A percentile compares a stretch with the other conserved stretches of the same genome.
These are phyloP conservation scores for Knipowitschia caucasica DNA, from an alignment of 2,797 vertebrate genomes.

Conservation along the genomic window DNA sequence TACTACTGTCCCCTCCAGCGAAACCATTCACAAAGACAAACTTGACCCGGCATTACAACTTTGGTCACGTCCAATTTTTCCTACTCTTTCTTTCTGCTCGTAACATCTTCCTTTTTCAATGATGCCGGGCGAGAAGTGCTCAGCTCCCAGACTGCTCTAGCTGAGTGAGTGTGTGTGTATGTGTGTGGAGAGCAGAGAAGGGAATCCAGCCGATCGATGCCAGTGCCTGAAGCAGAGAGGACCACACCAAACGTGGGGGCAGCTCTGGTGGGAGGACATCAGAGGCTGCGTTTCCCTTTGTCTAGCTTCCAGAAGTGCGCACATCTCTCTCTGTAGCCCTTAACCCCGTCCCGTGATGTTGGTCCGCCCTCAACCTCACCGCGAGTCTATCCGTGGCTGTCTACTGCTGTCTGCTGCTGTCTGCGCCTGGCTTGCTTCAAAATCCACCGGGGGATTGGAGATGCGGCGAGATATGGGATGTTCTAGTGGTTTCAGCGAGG, in stretches of 20 bases:
- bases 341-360: slow-evolving; percentile 72
- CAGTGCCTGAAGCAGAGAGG: slow-evolving; percentile 70
- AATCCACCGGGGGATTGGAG: slow-evolving; percentile 48
- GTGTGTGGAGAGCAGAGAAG: slow-evolving; percentile 33
- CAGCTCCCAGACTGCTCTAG: slow-evolving; percentile 50
- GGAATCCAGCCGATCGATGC: slow-evolving; percentile 72
- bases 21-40: slow-evolving; percentile 42
- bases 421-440: slow-evolving; percentile 50
- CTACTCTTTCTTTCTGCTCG: slow-evolving; percentile 36
- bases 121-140: slow-evolving; percentile 54
- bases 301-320: slow-evolving; percentile 73
- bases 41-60: slow-evolving; percentile 50
- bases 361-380: slow-evolving; percentile 50
- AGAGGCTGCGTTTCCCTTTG: slow-evolving; percentile 73
- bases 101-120: slow-evolving; percentile 52
- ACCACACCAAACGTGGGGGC: slow-evolving; percentile 75
- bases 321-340: slow-evolving; percentile 71
- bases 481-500: slow-evolving; percentile 27
- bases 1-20: slow-evolving; percentile 45
- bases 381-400: slow-evolving; percentile 48
- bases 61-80: slow-evolving; percentile 46
- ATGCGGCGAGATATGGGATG: slow-evolving; percentile 56
- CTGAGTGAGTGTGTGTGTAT: slow-evolving; percentile 68
- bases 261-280: slow-evolving; percentile 80
- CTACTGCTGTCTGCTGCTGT: slow-evolving; percentile 48